These are phyloP conservation scores for Lycocorax pyrrhopterus DNA, from an alignment of 2,113 vertebrate genomes.

Conservation along the genomic window DNA sequence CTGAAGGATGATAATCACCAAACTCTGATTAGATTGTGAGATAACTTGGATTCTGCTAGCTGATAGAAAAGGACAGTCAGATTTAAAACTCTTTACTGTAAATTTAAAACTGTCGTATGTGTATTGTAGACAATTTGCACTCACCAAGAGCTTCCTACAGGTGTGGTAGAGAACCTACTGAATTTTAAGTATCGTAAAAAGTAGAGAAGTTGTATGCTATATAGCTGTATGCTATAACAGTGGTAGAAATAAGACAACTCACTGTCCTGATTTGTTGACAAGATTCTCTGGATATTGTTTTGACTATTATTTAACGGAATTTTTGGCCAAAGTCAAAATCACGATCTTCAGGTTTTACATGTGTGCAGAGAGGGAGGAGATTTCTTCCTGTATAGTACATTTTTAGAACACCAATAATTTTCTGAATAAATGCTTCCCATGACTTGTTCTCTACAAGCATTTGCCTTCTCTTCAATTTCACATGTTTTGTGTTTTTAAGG, in stretches of 20 bases:
- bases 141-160: not conserved
- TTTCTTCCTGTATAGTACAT: not conserved
- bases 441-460: not conserved
- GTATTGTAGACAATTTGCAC: not conserved
- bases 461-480: not conserved
- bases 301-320: not conserved
- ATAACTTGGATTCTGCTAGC: not conserved
- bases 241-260: not conserved
- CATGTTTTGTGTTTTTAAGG: not conserved
- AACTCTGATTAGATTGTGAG: not conserved
- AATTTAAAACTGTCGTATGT: not conserved
- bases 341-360: not conserved
- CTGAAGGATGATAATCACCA: not conserved
- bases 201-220: not conserved
- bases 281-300: not conserved
- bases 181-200: not conserved
- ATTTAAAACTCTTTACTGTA: not conserved
- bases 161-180: not conserved
- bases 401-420: not conserved
- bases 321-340: not conserved
- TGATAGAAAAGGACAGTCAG: not conserved
- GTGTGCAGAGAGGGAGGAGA: not conserved
- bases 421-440: not conserved
- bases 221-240: not conserved
- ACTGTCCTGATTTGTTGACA: not conserved